Evolutionary conservation across 2,888 invertebrate genomes (phyloP).

Genomic region (Melolontha melolontha): DNA sequence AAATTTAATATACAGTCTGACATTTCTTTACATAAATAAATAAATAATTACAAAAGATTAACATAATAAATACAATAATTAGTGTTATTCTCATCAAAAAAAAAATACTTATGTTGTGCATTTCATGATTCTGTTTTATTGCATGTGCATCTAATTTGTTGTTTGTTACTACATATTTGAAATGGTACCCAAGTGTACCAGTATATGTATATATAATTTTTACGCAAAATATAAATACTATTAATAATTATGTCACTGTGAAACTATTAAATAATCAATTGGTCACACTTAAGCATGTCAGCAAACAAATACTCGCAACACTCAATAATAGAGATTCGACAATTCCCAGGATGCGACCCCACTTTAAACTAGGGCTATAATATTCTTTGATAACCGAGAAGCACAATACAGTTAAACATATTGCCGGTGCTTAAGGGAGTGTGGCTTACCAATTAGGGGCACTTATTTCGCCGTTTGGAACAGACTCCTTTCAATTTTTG

Average conservation of each 20-base stretch:
- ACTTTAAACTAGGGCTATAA: conserved; percentile 61
- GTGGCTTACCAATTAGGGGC: conserved; percentile 64
- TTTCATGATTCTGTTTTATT: no score
- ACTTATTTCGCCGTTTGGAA: conserved; percentile 49
- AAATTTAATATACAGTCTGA: no score
- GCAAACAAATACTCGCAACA: conserved; percentile 48
- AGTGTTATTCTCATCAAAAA: no score
- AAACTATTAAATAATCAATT: conserved; percentile 35
- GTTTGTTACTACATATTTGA: no score
- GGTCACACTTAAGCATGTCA: conserved; percentile 45
- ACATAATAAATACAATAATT: no score
- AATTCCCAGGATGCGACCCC: conserved; percentile 52
- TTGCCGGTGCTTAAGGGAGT: conserved; percentile 60
- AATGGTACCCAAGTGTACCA: no score
- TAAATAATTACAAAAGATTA: no score
- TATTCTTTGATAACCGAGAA: conserved; percentile 60
- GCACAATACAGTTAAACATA: conserved; percentile 57
- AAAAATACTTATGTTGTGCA: no score
- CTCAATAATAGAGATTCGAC: conserved; percentile 47
- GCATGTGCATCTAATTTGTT: no score
- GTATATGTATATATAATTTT: no score
- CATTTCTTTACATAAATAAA: no score
- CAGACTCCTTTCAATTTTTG: conserved; percentile 1
- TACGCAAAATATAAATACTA: no score
- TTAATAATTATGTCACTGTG: conserved; percentile 28